phyloP scores from a whole-genome alignment of 2,888 invertebrate genomes.

The Diarsia rubi region DNA sequence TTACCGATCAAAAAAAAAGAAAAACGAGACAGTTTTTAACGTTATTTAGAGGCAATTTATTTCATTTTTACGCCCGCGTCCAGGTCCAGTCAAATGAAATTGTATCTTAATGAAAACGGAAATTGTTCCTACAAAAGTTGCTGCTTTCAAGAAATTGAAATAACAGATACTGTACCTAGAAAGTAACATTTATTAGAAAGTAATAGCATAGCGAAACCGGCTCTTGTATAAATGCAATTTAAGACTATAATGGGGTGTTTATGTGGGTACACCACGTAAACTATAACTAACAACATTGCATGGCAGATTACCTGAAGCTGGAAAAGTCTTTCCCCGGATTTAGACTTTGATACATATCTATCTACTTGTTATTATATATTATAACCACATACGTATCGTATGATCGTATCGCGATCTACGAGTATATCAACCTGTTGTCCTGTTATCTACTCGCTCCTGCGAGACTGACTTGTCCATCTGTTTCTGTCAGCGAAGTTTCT shows the following conservation, averaged over 20 bases:
- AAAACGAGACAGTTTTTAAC: neutral
- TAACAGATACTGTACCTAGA: neutral
- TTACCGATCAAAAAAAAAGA: neutral
- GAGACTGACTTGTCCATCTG: neutral
- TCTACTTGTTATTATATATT: neutral
- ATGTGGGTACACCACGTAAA: neutral
- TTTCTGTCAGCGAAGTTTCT: neutral
- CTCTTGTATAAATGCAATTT: neutral
- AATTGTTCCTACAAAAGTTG: neutral
- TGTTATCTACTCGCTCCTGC: neutral
- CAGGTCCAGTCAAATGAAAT: neutral
- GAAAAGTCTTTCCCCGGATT: neutral
- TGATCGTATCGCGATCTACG: neutral
- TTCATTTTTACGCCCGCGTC: neutral
- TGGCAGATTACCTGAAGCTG: neutral
- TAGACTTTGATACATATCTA: neutral
- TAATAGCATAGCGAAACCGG: neutral
- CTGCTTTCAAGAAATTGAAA: neutral
- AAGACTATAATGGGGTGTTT: neutral
- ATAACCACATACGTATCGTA: neutral
- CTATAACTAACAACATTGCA: neutral
- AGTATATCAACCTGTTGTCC: neutral
- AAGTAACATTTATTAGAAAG: neutral
- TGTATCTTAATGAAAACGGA: conserved; percentile 4
- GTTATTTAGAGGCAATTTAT: conserved; percentile 22